Base-by-base conservation (phyloP, 2,888 invertebrate genomes). In the Xanthostigma xanthostigma region DNA sequence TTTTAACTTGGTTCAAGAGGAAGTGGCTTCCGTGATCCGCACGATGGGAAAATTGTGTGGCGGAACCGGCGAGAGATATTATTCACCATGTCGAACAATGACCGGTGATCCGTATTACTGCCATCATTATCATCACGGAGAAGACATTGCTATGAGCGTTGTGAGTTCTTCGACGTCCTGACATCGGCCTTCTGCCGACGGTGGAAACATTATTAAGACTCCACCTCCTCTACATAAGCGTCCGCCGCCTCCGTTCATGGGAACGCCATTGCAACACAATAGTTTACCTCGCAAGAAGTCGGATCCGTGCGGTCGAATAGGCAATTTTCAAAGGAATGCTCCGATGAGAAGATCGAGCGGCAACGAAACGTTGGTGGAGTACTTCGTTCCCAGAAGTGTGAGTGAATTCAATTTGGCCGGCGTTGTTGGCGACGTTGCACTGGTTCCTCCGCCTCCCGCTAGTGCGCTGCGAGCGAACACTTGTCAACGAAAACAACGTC, bases 1-100 rank as follows among this genome's bases (percentile, higher is more conserved):
- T 65, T 89, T 89, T 68, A 87, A 85, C 65, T 71, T 89, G 50
- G 82, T 88, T 46, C 88, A 87, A 64, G 86, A 86, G 59, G 86
- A 87, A 64, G 75, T 84, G 50, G 67, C 73, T 49, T 68, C 70
- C 53, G 67, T 76, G 54, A 68, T 76, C 51, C 64, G 73, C 52
- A 70, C 69, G 54, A 68, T 76, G 53, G 73, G 72, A 54, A 64
- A 64, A 59, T 61, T 63, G 53, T 62, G 64, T 57, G 63, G 66
- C 57, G 59, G 61, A 59, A 56, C 57, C 39, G 27, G 39, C 10
- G 34, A 27, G 40, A 44, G 44, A 27, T 17, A 40, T 40, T 17
- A 40, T 40, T 17, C 14, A 40, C 42, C 27, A 12, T 27, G 34
- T 11, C 34, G 34, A 9, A 42, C 27, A 12, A 42, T 12, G n/a